Evolutionary conservation across 1,140 invertebrate genomes (phyloP).

Genomic region (Drosophila guanche): DNA sequence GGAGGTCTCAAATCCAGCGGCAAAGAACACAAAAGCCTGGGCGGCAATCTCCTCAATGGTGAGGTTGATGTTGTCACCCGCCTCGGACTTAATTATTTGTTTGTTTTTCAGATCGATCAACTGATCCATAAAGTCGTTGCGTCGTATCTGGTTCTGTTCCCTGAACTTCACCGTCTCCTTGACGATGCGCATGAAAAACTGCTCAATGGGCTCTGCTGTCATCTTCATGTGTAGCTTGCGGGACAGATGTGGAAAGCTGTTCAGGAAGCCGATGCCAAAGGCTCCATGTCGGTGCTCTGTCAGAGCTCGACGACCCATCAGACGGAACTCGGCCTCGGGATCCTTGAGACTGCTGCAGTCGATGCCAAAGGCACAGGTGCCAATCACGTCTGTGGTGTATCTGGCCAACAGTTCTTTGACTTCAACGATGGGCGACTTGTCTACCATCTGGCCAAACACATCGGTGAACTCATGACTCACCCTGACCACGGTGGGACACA

Average conservation of each 20-base stretch:
- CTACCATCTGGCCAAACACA: conserved; percentile 38
- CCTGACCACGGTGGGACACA: conserved; percentile 83
- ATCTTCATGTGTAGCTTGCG: conserved; percentile 66
- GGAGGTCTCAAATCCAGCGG: conserved; percentile 87
- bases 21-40: conserved; percentile 85
- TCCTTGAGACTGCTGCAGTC: conserved; percentile 85
- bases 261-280: conserved; percentile 30
- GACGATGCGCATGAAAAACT: conserved; percentile 85
- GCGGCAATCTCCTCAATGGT: conserved; percentile 83
- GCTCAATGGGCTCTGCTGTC: conserved; percentile 83
- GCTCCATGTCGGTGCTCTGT: conserved; percentile 34
- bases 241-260: conserved; percentile 60
- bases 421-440: conserved; percentile 44
- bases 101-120: conserved; percentile 84
- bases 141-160: conserved; percentile 83
- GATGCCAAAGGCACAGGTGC: conserved; percentile 87
- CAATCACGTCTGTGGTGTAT: conserved; percentile 84
- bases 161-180: conserved; percentile 84
- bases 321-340: conserved; percentile 85
- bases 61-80: conserved; percentile 54
- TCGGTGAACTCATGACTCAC: conserved; percentile 74
- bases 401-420: conserved; percentile 69
- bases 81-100: conserved; percentile 60
- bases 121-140: conserved; percentile 86
- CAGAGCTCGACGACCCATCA: conserved; percentile 66